Evolutionary conservation across 2,797 vertebrate species (phyloP), one percentile per base, ranked within the genome.

Genomic region (Anguilla obscura): DNA sequence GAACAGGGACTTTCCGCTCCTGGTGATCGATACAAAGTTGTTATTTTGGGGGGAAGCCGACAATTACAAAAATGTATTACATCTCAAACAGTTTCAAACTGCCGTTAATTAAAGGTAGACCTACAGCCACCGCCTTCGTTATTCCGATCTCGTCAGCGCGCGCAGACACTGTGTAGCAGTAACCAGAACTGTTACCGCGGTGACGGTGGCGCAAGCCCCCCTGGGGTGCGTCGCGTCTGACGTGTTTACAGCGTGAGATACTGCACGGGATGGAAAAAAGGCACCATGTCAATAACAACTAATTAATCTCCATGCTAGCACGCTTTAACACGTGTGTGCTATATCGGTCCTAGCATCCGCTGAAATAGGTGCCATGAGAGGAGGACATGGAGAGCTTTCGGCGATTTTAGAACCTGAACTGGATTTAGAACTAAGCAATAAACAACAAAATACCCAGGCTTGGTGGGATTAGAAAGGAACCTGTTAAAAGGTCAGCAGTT

Each of bases 301-400:
- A 95, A 93, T 95, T 93, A 92, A 85, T 88, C 90, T 92, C 86
- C 86, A 40, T 45, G 33, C 91, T 84, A 93, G 24, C 79, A 21
- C n/a, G 86, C 79, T 82, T 50, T 27, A 82, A 8, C 45, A 82
- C 40, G 12, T 9, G 7, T 66, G 9, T n/a, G 2, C 14, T 18
- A 1, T 27, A 14, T n/a, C 8, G 63, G 5, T n/a, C 7, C 8
- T 6, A 69, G 24, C 63, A 27, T 24, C 58, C 18, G 1, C 21
- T 45, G 12, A 63, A 63, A 69, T 8, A 74, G 9, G 10, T 30
- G 10, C 3, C 27, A 12, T 1, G 12, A 30, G 10, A 10, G 2
- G 69, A 74, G 30, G 18, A 18, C n/a, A 40, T 45, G 5, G 9
- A 71, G 27, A 71, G 8, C 50, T 45, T 45, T 45, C 45, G 3